These are phyloP conservation scores for Discoglossus pictus DNA, from an alignment of 2,797 vertebrate genomes.

Conservation along the genomic window DNA sequence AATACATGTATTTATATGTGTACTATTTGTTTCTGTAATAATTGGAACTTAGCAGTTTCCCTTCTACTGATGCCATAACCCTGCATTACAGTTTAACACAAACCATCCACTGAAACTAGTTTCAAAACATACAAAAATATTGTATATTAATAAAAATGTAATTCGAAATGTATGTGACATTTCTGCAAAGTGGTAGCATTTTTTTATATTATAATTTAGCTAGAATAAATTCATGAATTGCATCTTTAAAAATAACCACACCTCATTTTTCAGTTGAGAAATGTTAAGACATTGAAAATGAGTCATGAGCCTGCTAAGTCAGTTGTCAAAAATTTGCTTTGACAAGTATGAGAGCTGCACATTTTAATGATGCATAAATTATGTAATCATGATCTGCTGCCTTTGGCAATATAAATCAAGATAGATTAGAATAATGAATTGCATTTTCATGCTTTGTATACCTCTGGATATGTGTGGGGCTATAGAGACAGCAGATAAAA, in stretches of 20 bases:
- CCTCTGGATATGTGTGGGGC: conserved; percentile 22
- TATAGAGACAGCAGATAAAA: conserved; percentile 15
- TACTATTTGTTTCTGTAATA: too few species aligned
- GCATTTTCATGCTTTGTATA: conserved; percentile 40
- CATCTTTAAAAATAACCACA: conserved; percentile 39
- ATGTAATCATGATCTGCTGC: conserved; percentile 48
- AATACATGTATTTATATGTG: too few species aligned
- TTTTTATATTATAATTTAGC: too few species aligned
- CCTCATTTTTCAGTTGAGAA: conserved; percentile 26
- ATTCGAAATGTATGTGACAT: too few species aligned
- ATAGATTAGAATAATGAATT: conserved; percentile 50
- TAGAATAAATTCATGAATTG: too few species aligned
- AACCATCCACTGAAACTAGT: too few species aligned
- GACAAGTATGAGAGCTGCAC: conserved; percentile 45
- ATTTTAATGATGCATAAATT: conserved; percentile 52
- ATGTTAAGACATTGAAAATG: conserved; percentile 26
- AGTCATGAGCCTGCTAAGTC: conserved; percentile 42
- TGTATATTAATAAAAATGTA: too few species aligned
- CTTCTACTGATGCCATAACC: too few species aligned
- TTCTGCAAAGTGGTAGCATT: too few species aligned
- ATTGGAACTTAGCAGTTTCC: too few species aligned
- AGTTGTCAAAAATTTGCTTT: conserved; percentile 48
- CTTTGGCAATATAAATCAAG: conserved; percentile 49
- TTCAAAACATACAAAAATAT: too few species aligned
- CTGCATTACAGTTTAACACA: too few species aligned